phyloP scores from a whole-genome alignment of 2,888 invertebrate species.

The Trichacis sp. region DNA sequence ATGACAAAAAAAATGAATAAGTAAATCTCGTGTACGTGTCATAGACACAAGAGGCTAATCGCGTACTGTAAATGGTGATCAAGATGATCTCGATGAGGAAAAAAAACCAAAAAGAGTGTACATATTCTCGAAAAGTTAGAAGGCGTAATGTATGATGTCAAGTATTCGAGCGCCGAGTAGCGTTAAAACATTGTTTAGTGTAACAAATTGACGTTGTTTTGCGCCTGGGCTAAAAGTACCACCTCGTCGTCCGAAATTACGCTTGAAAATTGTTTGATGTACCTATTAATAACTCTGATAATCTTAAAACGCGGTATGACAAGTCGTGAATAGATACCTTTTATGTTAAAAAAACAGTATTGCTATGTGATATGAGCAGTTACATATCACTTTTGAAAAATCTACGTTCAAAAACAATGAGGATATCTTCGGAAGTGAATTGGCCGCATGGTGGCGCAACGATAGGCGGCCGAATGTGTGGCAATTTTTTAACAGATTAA shows the following conservation, averaged over 20 bases:
- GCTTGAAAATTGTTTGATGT: background rate
- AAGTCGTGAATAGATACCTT: no score
- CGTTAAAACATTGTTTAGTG: no score
- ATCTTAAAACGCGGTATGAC: no score
- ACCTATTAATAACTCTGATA: background rate
- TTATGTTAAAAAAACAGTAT: background rate
- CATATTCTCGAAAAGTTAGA: background rate
- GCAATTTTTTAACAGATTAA: no score
- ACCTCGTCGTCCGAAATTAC: no score
- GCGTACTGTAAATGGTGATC: background rate
- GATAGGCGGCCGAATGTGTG: no score
- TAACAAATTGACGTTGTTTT: no score
- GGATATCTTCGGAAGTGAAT: no score
- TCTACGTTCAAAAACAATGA: no score
- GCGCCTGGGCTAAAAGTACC: no score
- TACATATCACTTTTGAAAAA: background rate
- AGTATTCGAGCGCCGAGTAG: background rate
- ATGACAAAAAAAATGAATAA: background rate
- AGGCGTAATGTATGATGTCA: background rate
- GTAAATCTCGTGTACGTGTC: background rate
- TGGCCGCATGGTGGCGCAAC: no score
- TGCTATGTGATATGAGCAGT: background rate
- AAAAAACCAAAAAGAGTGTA: slow-evolving; percentile 2
- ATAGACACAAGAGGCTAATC: slow-evolving; percentile 1
- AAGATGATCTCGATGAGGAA: slow-evolving; percentile 2